Evolutionary conservation across 2,797 vertebrate species (phyloP).

Genomic region (Odontamblyopus lacepedii): DNA sequence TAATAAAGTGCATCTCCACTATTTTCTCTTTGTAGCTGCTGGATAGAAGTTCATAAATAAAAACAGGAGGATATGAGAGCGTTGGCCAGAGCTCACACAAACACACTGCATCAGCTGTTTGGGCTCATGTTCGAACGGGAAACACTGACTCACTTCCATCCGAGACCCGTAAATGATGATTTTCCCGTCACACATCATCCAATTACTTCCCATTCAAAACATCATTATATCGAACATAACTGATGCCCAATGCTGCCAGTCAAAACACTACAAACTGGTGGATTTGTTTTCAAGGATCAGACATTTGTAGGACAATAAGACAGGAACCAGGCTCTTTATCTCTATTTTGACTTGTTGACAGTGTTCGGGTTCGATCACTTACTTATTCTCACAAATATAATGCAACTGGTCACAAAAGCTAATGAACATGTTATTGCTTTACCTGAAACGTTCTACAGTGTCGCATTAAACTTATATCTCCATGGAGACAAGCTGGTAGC

Average conservation of each 20-base stretch:
- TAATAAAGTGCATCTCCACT: too few relatives aligned
- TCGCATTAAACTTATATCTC: too few relatives aligned
- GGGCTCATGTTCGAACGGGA: conserved; percentile 30
- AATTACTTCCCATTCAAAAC: neutral
- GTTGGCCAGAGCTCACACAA: neutral
- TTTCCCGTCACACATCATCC: neutral
- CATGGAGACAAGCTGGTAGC: too few relatives aligned
- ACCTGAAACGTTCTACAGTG: too few relatives aligned
- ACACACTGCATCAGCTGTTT: conserved; percentile 22
- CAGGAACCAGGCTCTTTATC: too few relatives aligned
- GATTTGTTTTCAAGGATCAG: neutral
- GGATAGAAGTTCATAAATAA: neutral
- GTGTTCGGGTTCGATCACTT: too few relatives aligned
- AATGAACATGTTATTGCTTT: too few relatives aligned
- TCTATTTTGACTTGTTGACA: too few relatives aligned
- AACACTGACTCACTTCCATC: conserved; percentile 52
- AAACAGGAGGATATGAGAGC: neutral
- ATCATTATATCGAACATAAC: neutral
- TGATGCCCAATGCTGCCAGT: neutral
- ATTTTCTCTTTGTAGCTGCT: neutral
- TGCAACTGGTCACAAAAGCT: too few relatives aligned
- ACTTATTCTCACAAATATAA: too few relatives aligned
- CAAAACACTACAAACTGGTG: neutral
- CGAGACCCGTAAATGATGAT: conserved; percentile 9
- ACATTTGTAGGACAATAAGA: too few relatives aligned